Evolutionary conservation across 2,797 vertebrate genomes (phyloP).

Genomic region (Emydoidea blandingii): DNA sequence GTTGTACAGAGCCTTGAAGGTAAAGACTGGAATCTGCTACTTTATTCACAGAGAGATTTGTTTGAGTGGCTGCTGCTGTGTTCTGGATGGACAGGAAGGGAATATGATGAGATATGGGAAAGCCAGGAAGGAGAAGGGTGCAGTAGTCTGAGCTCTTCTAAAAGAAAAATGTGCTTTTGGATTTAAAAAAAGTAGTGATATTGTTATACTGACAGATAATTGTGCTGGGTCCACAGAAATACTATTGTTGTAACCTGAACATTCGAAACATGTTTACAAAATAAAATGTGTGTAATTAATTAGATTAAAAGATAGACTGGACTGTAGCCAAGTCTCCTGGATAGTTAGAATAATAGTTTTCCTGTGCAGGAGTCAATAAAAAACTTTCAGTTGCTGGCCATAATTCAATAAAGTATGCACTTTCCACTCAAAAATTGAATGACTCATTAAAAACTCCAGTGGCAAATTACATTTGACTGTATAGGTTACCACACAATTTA

Average conservation of each 20-base stretch:
- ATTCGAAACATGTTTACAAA: background rate
- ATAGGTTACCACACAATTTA: background rate
- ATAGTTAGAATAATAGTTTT: background rate
- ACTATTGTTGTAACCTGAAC: background rate
- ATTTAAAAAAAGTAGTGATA: slow-evolving; percentile 6
- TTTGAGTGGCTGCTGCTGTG: background rate
- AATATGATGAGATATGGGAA: rapidly evolving
- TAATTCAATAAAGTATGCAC: background rate
- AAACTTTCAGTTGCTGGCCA: slow-evolving; percentile 20
- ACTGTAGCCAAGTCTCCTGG: background rate
- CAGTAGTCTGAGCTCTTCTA: background rate
- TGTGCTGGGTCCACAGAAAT: background rate
- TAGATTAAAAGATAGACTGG: background rate
- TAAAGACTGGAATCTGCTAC: background rate
- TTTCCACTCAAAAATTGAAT: slow-evolving; percentile 24
- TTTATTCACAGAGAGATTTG: rapidly evolving
- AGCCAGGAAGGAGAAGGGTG: background rate
- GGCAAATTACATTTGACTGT: background rate
- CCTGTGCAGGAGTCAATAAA: background rate
- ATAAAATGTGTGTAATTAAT: slow-evolving; percentile 2
- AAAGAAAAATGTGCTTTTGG: background rate
- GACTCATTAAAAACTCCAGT: background rate
- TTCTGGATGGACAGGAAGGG: rapidly evolving
- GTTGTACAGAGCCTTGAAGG: background rate
- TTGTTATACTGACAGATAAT: background rate